phyloP scores from a whole-genome alignment of 2,888 invertebrate genomes.

The Andrena bicolor region DNA sequence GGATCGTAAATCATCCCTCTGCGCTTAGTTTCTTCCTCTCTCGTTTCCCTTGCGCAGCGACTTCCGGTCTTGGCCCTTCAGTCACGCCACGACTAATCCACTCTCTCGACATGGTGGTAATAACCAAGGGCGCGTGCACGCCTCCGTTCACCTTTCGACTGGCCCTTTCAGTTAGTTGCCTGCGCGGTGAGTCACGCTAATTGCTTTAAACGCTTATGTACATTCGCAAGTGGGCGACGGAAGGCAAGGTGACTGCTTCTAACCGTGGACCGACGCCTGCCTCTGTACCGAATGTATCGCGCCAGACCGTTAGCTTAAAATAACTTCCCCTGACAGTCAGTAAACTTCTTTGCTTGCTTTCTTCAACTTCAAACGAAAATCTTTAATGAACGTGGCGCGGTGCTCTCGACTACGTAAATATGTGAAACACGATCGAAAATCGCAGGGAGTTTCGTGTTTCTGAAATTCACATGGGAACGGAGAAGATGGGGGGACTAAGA shows the following conservation, averaged over 20 bases:
- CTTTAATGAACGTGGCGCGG: conserved; percentile 1
- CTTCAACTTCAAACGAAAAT: conserved; percentile 2
- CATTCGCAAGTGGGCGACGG: conserved; percentile 26
- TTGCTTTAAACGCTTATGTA: conserved; percentile 46
- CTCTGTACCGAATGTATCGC: neutral
- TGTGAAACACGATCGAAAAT: neutral
- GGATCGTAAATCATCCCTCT: conserved; percentile 58
- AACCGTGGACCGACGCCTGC: neutral
- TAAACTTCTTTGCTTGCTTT: neutral
- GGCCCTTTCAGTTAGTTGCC: conserved; percentile 17
- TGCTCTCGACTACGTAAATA: neutral
- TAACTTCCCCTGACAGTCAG: neutral
- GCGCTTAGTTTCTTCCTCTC: conserved; percentile 22
- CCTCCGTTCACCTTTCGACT: conserved; percentile 15
- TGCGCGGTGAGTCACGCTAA: conserved; percentile 50
- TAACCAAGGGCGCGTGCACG: conserved; percentile 38
- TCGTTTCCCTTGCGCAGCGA: conserved; percentile 10
- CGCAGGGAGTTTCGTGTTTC: neutral
- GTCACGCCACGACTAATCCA: conserved; percentile 40
- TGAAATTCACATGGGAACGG: neutral
- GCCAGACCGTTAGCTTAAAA: neutral
- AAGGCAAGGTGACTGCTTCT: neutral
- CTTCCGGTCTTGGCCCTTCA: conserved; percentile 11
- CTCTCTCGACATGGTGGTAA: conserved; percentile 24
- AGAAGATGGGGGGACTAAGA: neutral